These are phyloP conservation scores for Sturnira hondurensis DNA, from an alignment of 2,113 vertebrate genomes.

Conservation along the genomic window DNA sequence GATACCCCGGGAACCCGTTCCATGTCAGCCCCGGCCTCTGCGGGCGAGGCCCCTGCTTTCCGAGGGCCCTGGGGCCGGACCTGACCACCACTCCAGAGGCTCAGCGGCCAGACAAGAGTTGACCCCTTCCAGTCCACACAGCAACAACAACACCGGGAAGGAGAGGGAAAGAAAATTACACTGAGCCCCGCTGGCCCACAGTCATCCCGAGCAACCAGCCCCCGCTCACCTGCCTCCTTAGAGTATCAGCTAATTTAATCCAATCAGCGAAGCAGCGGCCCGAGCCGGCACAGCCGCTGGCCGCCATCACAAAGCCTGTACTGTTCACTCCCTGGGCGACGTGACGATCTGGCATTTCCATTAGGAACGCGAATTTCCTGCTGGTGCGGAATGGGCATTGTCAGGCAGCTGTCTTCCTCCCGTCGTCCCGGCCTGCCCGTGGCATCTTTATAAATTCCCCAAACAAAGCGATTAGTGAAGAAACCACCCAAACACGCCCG, in stretches of 20 bases:
- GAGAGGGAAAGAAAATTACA: neutral
- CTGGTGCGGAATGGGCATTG: neutral
- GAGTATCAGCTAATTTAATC: slow-evolving; percentile 51
- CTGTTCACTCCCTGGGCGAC: neutral
- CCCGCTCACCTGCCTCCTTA: slow-evolving; percentile 32
- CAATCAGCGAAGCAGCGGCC: slow-evolving; percentile 9
- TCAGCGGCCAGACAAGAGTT: neutral
- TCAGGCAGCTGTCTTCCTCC: neutral
- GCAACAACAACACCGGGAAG: neutral
- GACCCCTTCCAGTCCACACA: neutral
- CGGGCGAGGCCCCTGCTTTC: neutral
- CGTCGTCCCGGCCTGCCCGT: accelerated
- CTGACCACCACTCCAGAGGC: neutral
- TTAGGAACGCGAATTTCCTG: neutral
- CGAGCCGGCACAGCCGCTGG: neutral
- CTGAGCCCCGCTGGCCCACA: neutral
- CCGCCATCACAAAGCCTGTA: neutral
- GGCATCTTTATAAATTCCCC: neutral
- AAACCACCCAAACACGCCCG: neutral
- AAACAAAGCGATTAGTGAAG: slow-evolving; percentile 40
- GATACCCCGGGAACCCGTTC: accelerated
- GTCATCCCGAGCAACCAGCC: neutral
- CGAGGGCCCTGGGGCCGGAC: accelerated
- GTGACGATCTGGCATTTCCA: neutral
- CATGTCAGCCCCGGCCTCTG: accelerated